Base-by-base conservation (phyloP, 2,113 vertebrate species). In the Cacatua alba region DNA sequence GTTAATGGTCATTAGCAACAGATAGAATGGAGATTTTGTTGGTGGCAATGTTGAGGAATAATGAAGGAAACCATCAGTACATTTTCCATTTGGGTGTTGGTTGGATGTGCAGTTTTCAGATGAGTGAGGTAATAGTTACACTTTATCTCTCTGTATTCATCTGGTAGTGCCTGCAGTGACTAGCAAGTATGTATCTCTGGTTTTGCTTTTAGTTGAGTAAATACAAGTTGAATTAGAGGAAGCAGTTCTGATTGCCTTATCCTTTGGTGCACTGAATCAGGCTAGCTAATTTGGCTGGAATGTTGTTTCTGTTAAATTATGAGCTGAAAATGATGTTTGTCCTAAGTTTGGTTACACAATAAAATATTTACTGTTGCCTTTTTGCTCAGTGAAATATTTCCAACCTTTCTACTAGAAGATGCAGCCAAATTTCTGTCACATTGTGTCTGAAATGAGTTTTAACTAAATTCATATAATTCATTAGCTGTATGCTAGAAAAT, bases 381-480 rank as follows among this genome's bases (percentile, higher is more conserved):
- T 33, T 81, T 93, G 91, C 91, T 92, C 28, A 74, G 43, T 95
- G 88, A 94, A 95, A 71, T 92, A 48, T 96, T 96, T 82, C 64
- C 67, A 97, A 82, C 75, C 82, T 85, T 95, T 88, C 49, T 93
- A 46, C 83, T 52, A 90, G 86, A 95, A 94, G 69, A 91, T 84
- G 44, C 55, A 94, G 82, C 94, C 89, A 88, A 76, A 71, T 96
- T 92, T 94, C 83, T 97, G 92, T 94, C 95, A 92, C 3, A 3
- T 51, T 83, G 31, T 83, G 64, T 88, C 86, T 95, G 94, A 94
- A 91, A 86, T 97, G 57, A 91, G 24, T 96, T 96, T 97, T 94
- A 94, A 91, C 71, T 84, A 69, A 80, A 68, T 87, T 83, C 60
- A 41, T 18, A 29, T 96, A 88, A 63, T 88, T 94, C 51, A 28